Evolutionary conservation across 2,113 vertebrate genomes (phyloP).

Genomic region (Rhynchomys soricoides): DNA sequence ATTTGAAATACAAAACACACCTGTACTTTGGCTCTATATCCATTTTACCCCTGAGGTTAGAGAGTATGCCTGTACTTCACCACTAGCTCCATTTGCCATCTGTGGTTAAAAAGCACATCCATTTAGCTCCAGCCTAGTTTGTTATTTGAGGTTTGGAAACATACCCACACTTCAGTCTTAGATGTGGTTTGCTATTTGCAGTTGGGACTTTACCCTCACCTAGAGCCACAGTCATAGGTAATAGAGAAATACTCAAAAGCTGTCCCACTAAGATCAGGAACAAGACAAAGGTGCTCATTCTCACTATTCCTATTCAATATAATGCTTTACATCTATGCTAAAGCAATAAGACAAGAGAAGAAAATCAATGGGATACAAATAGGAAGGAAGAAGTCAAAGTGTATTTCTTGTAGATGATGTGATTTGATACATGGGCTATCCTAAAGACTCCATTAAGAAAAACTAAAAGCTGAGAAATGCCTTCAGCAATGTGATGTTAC

Average conservation of each 20-base stretch:
- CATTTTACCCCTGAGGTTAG: background rate
- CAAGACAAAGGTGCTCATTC: background rate
- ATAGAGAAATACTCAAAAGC: background rate
- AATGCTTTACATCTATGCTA: background rate
- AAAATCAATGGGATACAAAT: background rate
- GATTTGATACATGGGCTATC: background rate
- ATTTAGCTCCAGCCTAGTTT: background rate
- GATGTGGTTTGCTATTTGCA: background rate
- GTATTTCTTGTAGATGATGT: background rate
- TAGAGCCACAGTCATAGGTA: background rate
- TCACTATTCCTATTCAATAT: background rate
- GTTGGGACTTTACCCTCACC: background rate
- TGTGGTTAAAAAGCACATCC: background rate
- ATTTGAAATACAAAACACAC: background rate
- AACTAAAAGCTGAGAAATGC: background rate
- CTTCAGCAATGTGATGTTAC: background rate
- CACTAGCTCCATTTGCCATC: background rate
- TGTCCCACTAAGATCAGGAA: background rate
- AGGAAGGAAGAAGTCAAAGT: background rate
- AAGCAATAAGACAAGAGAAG: background rate
- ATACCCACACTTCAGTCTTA: background rate
- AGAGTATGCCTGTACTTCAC: background rate
- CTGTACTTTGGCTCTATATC: background rate
- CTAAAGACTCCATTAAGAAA: background rate
- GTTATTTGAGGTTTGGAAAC: background rate